Percentiles rank a stretch among this genome's conserved stretches.
These are phyloP conservation scores for Xestia sexstrigata DNA, from an alignment of 2,888 invertebrate species.

Conservation along the genomic window DNA sequence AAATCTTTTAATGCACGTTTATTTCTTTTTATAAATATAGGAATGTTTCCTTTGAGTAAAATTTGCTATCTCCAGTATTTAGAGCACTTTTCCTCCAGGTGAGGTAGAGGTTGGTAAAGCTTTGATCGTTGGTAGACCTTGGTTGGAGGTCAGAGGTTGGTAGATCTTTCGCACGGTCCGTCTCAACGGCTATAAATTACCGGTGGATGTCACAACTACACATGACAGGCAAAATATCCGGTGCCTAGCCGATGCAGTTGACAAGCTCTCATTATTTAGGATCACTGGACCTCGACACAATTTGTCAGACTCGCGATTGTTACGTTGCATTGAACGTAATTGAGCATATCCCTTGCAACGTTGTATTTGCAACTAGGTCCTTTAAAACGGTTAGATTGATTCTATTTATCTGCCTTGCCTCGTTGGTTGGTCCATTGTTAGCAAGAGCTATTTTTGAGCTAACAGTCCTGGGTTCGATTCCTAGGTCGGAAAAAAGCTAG, in stretches of 20 bases:
- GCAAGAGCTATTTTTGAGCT: background rate
- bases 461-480: background rate
- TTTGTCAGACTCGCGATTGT: constrained; percentile 5
- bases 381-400: background rate
- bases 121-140: too few relatives aligned
- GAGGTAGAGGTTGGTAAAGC: too few relatives aligned
- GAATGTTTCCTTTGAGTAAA: too few relatives aligned
- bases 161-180: background rate
- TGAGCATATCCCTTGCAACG: constrained; percentile 11
- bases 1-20: too few relatives aligned
- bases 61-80: too few relatives aligned
- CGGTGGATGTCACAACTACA: background rate
- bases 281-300: constrained; percentile 24
- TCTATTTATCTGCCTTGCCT: background rate
- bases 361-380: background rate
- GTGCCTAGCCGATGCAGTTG: constrained; percentile 13
- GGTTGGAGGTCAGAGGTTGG: too few relatives aligned
- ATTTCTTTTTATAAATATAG: too few relatives aligned
- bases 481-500: background rate
- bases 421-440: background rate
- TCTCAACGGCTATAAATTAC: background rate
- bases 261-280: constrained; percentile 33
- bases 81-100: too few relatives aligned
- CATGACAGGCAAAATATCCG: constrained; percentile 14
- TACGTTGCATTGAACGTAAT: constrained; percentile 28